Conservation (phyloP, 2,797 vertebrate species). For the Falco naumanni region DNA sequence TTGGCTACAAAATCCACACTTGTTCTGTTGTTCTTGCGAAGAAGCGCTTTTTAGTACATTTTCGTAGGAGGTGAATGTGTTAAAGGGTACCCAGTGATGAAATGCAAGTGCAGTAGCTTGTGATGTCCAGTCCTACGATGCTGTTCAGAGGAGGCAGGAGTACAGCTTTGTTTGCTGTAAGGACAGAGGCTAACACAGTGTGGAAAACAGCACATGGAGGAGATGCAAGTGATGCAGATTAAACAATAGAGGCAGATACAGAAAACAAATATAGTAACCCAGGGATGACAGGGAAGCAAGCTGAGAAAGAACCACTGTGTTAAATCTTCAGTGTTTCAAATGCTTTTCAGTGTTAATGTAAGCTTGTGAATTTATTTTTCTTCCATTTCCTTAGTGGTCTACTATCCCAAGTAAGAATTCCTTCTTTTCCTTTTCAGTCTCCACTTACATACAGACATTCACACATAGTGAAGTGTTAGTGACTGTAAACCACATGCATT, state of each 20-base stretch:
- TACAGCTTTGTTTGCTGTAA: not conserved
- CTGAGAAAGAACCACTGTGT: not conserved
- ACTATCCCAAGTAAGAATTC: not conserved
- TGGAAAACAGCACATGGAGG: not conserved
- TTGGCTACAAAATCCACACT: not conserved
- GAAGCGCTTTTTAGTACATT: not conserved
- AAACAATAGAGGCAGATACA: not conserved
- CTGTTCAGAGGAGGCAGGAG: not conserved
- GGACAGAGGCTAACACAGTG: accelerated
- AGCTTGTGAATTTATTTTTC: not conserved
- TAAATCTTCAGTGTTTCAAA: not conserved
- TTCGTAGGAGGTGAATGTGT: not conserved
- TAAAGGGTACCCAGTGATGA: not conserved
- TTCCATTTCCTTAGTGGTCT: not conserved
- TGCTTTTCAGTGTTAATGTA: not conserved
- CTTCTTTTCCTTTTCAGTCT: not conserved
- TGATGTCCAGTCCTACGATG: accelerated
- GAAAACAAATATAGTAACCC: not conserved
- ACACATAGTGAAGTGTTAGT: not conserved
- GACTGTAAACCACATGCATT: not conserved
- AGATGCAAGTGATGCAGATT: not conserved
- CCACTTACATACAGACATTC: not conserved
- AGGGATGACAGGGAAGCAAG: not conserved
- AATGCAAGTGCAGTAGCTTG: not conserved
- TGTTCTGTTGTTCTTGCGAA: not conserved